These are phyloP conservation scores for Drosophila paranaensis DNA, from an alignment of 2,888 invertebrate genomes.

Conservation along the genomic window DNA sequence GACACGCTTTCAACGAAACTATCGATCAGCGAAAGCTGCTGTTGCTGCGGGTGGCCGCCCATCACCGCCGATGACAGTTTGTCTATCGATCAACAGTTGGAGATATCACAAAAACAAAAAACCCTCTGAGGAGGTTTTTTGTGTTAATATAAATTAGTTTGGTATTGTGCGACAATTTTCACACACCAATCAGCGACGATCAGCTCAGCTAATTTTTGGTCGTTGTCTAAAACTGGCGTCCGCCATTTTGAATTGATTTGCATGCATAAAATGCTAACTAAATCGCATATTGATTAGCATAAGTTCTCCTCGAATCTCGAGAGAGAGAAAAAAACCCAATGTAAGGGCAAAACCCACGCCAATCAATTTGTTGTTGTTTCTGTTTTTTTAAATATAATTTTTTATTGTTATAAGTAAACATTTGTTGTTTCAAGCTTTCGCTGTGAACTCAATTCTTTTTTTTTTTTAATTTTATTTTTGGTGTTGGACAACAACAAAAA, in stretches of 20 bases:
- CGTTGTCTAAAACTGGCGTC: conserved; percentile 43
- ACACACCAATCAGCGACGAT: conserved; percentile 75
- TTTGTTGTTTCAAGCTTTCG: conserved; percentile 58
- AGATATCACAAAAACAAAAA: conserved; percentile 17
- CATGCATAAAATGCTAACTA: conserved; percentile 62
- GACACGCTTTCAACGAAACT: conserved; percentile 45
- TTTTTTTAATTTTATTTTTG: conserved; percentile 16
- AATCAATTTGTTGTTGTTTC: conserved; percentile 23
- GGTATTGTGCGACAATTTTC: conserved; percentile 61
- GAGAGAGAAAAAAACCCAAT: conserved; percentile 28
- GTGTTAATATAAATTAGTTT: conserved; percentile 44
- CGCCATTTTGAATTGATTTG: conserved; percentile 75
- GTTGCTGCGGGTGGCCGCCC: conserved; percentile 29
- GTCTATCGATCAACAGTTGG: conserved; percentile 62
- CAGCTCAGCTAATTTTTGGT: conserved; percentile 59
- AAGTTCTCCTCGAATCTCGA: conserved; percentile 52
- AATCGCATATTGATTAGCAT: conserved; percentile 67
- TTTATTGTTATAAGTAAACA: conserved; percentile 21
- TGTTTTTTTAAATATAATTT: neutral
- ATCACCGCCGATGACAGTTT: conserved; percentile 46
- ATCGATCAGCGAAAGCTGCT: conserved; percentile 38
- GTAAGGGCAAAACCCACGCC: conserved; percentile 74
- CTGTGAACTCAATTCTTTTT: conserved; percentile 59
- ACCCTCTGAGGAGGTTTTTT: neutral
- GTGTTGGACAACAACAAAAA: conserved; percentile 50